Percentiles rank a stretch among this genome's conserved stretches.
phyloP scores from a whole-genome alignment of 2,113 vertebrate species.

The Callocephalon fimbriatum region DNA sequence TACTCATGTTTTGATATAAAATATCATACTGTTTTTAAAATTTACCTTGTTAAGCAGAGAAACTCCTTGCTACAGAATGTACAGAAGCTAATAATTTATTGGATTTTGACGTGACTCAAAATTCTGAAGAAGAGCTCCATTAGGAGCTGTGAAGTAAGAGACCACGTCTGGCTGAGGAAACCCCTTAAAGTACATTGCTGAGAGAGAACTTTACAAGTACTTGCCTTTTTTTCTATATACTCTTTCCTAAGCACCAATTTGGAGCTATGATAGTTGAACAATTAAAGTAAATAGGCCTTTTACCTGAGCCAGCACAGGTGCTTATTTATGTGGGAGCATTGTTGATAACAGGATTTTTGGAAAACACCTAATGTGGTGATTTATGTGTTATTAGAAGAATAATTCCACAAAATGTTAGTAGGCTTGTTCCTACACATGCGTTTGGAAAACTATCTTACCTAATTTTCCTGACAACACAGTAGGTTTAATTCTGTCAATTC shows the following conservation, averaged over 20 bases:
- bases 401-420: not conserved
- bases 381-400: not conserved
- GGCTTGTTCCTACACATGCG: not conserved
- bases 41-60: not conserved
- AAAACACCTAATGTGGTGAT: not conserved
- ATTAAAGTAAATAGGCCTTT: not conserved
- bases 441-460: not conserved
- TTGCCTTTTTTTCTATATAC: not conserved
- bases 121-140: not conserved
- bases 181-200: not conserved
- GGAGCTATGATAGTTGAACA: not conserved
- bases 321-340: not conserved
- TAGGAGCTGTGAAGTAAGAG: not conserved
- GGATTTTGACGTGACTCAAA: not conserved
- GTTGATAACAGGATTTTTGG: not conserved
- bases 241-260: not conserved
- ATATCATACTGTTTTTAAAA: not conserved
- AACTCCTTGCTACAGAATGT: not conserved
- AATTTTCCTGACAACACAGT: not conserved
- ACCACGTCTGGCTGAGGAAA: not conserved
- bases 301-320: not conserved
- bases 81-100: not conserved
- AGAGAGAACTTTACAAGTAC: not conserved
- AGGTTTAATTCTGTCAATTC: not conserved
- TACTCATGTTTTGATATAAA: not conserved